Evolutionary conservation across 1,140 invertebrate genomes (phyloP).

Genomic region (Pollicipes pollicipes): DNA sequence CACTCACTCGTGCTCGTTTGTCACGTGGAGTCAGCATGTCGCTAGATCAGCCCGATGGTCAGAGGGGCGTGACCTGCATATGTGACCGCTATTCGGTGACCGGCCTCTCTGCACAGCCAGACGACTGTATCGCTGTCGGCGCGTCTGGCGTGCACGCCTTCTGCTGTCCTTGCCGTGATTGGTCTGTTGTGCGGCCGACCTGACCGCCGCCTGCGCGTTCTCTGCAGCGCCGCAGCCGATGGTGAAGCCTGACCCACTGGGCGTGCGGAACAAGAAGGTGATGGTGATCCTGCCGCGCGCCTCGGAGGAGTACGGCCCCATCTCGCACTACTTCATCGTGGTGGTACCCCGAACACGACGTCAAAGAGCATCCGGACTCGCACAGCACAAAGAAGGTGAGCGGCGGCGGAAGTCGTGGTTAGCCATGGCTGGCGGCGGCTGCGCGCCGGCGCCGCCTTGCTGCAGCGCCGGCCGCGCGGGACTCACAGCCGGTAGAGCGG

Average conservation of each 20-base stretch:
- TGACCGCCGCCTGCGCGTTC: slow-evolving; percentile 11
- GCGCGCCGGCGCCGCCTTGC: too few species aligned
- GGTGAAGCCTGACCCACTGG: slow-evolving; percentile 84
- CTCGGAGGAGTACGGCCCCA: slow-evolving; percentile 95
- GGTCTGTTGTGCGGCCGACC: slow-evolving; percentile 9
- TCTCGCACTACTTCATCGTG: slow-evolving; percentile 90
- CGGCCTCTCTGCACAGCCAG: too few species aligned
- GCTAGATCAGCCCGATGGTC: too few species aligned
- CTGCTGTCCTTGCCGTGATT: neutral
- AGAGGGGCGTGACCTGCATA: too few species aligned
- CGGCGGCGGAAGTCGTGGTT: neutral
- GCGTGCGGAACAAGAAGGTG: slow-evolving; percentile 68
- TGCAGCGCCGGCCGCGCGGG: too few species aligned
- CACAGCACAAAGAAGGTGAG: slow-evolving; percentile 45
- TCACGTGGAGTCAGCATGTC: too few species aligned
- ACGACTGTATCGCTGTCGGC: too few species aligned
- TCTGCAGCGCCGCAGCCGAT: slow-evolving; percentile 69
- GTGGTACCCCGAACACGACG: slow-evolving; percentile 78
- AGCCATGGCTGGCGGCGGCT: too few species aligned
- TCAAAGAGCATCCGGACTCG: slow-evolving; percentile 68
- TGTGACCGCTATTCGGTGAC: too few species aligned
- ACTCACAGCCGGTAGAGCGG: too few species aligned
- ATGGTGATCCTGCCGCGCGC: slow-evolving; percentile 81
- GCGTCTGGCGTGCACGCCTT: too few species aligned
- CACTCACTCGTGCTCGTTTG: too few species aligned